Evolutionary conservation across 2,797 vertebrate species (phyloP).

Genomic region (Pantherophis alleghaniensis): DNA sequence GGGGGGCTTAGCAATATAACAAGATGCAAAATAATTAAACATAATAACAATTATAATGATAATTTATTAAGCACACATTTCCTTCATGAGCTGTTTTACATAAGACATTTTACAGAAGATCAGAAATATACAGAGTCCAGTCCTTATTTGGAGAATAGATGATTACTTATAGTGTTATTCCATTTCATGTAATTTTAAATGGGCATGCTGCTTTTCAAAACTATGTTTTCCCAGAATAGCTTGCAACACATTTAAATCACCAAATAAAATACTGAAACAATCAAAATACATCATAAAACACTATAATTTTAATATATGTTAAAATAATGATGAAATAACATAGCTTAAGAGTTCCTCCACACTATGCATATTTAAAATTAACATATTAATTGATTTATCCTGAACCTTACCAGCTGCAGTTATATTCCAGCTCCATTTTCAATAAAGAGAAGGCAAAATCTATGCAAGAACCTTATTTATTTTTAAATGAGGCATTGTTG

Average conservation of each 20-base stretch:
- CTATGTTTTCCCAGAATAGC: not conserved
- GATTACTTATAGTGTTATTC: not conserved
- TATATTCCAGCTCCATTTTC: not conserved
- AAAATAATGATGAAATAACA: not conserved
- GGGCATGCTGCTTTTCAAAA: not conserved
- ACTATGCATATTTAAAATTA: not conserved
- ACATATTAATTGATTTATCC: not conserved
- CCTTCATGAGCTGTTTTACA: not conserved
- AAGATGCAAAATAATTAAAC: not conserved
- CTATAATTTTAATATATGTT: not conserved
- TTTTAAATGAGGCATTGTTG: not conserved
- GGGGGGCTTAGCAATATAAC: not conserved
- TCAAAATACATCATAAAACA: not conserved
- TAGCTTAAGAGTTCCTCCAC: not conserved
- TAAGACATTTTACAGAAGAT: not conserved
- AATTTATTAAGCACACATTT: not conserved
- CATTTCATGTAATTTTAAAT: not conserved
- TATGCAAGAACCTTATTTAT: not conserved
- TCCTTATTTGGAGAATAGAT: not conserved
- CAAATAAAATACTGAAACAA: not conserved
- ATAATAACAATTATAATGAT: not conserved
- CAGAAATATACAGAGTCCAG: not conserved
- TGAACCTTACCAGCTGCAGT: not conserved
- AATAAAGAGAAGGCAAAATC: not conserved
- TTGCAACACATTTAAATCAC: not conserved